Evolutionary conservation across 2,888 invertebrate genomes (phyloP).

Genomic region (Osmoderma eremita): DNA sequence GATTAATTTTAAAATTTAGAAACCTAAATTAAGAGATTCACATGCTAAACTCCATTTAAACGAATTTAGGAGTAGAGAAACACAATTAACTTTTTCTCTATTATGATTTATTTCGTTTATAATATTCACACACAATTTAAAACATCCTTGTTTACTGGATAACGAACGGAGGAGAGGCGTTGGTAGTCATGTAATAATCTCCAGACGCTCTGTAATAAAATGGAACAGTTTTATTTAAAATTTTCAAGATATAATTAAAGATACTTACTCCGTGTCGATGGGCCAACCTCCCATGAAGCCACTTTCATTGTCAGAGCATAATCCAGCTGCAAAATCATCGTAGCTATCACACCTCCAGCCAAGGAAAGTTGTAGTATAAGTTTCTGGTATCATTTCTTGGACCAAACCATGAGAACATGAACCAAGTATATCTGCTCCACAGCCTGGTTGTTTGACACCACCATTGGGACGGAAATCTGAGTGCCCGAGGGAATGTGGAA

Average conservation of each 20-base stretch:
- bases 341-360: conserved; percentile 68
- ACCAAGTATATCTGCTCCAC: conserved; percentile 62
- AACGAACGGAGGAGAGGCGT: not conserved
- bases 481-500: conserved; percentile 33
- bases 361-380: conserved; percentile 69
- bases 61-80: too few species aligned
- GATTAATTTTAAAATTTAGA: too few species aligned
- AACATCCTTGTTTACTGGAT: not conserved
- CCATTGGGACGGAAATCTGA: conserved; percentile 41
- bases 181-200: conserved; percentile 14
- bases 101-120: too few species aligned
- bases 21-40: too few species aligned
- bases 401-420: conserved; percentile 75
- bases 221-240: too few species aligned
- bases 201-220: conserved; percentile 3
- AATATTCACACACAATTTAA: too few species aligned
- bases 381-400: conserved; percentile 70
- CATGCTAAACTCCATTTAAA: too few species aligned
- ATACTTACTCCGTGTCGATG: conserved; percentile 66
- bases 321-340: conserved; percentile 62
- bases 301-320: conserved; percentile 57
- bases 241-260: not conserved
- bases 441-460: conserved; percentile 41
- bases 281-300: conserved; percentile 37
- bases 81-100: too few species aligned